Percentiles rank a stretch among this genome's conserved stretches.
Evolutionary conservation across 2,888 invertebrate genomes (phyloP).

Genomic region (Suillia variegata): DNA sequence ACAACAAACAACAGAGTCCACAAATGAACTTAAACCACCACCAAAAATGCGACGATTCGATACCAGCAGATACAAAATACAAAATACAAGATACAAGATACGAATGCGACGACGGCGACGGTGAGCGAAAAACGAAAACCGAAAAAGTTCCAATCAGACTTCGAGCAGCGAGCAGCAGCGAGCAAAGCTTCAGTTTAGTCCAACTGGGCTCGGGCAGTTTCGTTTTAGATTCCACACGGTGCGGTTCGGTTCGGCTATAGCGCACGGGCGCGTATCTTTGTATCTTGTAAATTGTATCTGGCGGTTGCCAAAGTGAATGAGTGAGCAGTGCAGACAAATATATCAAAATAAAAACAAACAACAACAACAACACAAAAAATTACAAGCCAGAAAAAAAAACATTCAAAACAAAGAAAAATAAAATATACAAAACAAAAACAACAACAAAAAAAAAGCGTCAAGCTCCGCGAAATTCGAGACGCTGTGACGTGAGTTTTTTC

Average conservation of each 20-base stretch:
- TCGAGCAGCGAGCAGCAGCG: not conserved
- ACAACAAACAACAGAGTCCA: too few relatives aligned
- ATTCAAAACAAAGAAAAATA: not conserved
- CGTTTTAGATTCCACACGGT: slow-evolving; percentile 38
- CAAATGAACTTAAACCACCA: slow-evolving; percentile 29
- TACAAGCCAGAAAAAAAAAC: too few relatives aligned
- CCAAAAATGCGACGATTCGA: slow-evolving; percentile 26
- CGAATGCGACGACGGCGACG: too few relatives aligned
- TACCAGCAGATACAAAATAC: slow-evolving; percentile 14
- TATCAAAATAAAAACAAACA: not conserved
- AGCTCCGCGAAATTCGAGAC: not conserved
- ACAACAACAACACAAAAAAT: not conserved
- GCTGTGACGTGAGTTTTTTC: too few relatives aligned
- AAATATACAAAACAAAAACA: not conserved
- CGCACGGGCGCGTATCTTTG: slow-evolving; percentile 1
- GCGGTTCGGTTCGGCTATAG: slow-evolving; percentile 29
- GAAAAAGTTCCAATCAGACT: not conserved
- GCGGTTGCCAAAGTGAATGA: too few relatives aligned
- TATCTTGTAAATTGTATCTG: not conserved
- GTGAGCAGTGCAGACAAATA: too few relatives aligned
- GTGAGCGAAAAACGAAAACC: not conserved
- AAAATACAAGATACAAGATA: slow-evolving; percentile 9
- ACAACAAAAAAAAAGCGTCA: not conserved
- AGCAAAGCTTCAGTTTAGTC: not conserved
- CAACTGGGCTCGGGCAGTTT: slow-evolving; percentile 31